Percentiles rank a stretch among this genome's conserved stretches.
These are phyloP conservation scores for Columba janthina DNA, from an alignment of 2,113 vertebrate species.

Conservation along the genomic window DNA sequence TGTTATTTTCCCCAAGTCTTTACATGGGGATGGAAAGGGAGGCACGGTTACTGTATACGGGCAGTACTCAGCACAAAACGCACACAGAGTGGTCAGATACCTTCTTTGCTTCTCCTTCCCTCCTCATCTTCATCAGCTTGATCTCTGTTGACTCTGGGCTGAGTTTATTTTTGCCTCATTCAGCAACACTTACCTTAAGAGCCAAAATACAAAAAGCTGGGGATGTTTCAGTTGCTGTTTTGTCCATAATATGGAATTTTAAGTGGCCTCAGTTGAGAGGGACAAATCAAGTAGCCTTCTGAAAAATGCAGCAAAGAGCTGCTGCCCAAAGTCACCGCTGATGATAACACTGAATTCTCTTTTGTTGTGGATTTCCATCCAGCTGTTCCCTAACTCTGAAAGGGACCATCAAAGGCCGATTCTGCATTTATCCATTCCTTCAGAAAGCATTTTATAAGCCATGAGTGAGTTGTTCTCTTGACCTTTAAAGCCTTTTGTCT, in stretches of 20 bases:
- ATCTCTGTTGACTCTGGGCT: neutral
- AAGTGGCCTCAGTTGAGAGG: slow-evolving; percentile 44
- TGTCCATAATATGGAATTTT: neutral
- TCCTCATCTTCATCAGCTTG: neutral
- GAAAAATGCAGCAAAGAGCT: slow-evolving; percentile 48
- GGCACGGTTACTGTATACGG: accelerated
- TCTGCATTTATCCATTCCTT: neutral
- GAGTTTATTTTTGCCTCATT: slow-evolving; percentile 1
- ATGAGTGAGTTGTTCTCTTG: neutral
- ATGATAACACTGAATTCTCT: neutral
- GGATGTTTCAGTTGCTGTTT: neutral
- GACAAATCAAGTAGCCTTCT: slow-evolving; percentile 35
- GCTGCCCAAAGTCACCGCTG: slow-evolving; percentile 28
- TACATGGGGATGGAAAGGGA: accelerated
- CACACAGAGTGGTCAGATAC: neutral
- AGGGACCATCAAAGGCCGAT: neutral
- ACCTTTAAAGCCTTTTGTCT: neutral
- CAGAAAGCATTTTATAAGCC: neutral
- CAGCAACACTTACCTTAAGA: slow-evolving; percentile 11
- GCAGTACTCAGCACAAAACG: neutral
- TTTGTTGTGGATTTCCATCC: slow-evolving; percentile 45
- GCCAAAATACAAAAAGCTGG: neutral
- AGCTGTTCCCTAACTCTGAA: slow-evolving; percentile 39
- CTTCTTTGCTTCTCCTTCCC: neutral
- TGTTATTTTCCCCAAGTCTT: neutral